These are phyloP conservation scores for Xanthostigma xanthostigma DNA, from an alignment of 2,888 invertebrate species.

Conservation along the genomic window DNA sequence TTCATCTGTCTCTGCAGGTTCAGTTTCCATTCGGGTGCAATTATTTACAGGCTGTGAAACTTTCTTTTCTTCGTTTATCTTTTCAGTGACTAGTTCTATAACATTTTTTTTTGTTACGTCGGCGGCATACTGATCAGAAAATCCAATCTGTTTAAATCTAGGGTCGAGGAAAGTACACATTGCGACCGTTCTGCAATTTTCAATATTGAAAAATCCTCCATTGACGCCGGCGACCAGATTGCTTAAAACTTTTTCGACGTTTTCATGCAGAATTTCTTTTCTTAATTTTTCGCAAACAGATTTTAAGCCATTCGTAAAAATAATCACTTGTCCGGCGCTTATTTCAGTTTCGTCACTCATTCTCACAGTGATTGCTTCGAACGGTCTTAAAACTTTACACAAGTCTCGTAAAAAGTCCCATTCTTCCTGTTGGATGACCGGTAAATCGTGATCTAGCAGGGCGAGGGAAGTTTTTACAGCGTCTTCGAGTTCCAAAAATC, in stretches of 20 bases:
- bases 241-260: background rate
- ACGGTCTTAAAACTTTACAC: constrained; percentile 12
- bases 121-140: too few species aligned
- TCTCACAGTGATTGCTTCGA: constrained; percentile 13
- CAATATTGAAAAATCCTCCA: constrained; percentile 10
- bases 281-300: too few species aligned
- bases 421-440: constrained; percentile 9
- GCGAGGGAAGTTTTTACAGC: constrained; percentile 6
- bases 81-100: too few species aligned
- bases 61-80: too few species aligned
- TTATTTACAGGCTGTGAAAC: too few species aligned
- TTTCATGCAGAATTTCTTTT: background rate
- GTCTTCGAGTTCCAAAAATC: constrained; percentile 7
- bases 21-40: too few species aligned
- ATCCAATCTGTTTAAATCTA: constrained; percentile 9
- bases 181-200: constrained; percentile 9
- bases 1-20: too few species aligned
- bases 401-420: constrained; percentile 12
- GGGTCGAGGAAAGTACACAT: constrained; percentile 13
- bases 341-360: constrained; percentile 14
- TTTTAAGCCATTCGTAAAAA: constrained; percentile 12
- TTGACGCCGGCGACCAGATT: constrained; percentile 1
- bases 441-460: constrained; percentile 3
- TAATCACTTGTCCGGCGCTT: constrained; percentile 12
- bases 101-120: too few species aligned